phyloP scores from a whole-genome alignment of 2,888 invertebrate species.

The Arge pagana region DNA sequence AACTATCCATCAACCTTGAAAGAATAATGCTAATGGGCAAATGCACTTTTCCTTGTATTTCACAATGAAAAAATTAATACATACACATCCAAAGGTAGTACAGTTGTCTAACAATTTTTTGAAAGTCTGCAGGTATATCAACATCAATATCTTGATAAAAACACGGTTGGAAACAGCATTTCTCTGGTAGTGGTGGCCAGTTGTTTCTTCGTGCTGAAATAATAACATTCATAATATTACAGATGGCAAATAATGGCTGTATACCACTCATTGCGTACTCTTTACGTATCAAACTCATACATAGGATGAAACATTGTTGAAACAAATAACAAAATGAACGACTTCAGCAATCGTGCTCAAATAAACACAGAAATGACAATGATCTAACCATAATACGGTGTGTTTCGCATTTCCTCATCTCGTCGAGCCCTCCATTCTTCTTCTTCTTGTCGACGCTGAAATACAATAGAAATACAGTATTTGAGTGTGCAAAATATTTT shows the following conservation, averaged over 20 bases:
- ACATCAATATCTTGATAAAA: conserved; percentile 99
- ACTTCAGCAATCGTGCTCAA: conserved; percentile 7
- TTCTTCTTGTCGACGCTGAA: conserved; percentile 83
- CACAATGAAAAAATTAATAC: conserved; percentile 61
- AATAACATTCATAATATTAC: conserved; percentile 22
- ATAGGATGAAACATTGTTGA: too few relatives aligned
- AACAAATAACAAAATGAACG: not conserved
- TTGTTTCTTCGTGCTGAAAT: conserved; percentile 80
- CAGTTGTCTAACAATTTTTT: conserved; percentile 90
- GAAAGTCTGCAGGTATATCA: conserved; percentile 97
- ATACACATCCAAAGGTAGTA: conserved; percentile 98
- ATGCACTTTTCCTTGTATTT: too few relatives aligned
- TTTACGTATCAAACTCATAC: too few relatives aligned
- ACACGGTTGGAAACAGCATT: conserved; percentile 94
- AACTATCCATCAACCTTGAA: too few relatives aligned
- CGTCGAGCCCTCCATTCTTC: conserved; percentile 83
- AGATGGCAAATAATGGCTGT: too few relatives aligned
- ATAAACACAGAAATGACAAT: conserved; percentile 24
- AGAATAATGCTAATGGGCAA: too few relatives aligned
- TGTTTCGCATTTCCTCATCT: conserved; percentile 56
- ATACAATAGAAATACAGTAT: conserved; percentile 25
- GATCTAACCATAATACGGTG: conserved; percentile 59
- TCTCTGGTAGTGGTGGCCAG: conserved; percentile 96
- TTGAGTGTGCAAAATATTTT: not conserved
- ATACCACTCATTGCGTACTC: too few relatives aligned